Evolutionary conservation across 2,888 invertebrate species (phyloP).

Genomic region (Druceiella hillmani): DNA sequence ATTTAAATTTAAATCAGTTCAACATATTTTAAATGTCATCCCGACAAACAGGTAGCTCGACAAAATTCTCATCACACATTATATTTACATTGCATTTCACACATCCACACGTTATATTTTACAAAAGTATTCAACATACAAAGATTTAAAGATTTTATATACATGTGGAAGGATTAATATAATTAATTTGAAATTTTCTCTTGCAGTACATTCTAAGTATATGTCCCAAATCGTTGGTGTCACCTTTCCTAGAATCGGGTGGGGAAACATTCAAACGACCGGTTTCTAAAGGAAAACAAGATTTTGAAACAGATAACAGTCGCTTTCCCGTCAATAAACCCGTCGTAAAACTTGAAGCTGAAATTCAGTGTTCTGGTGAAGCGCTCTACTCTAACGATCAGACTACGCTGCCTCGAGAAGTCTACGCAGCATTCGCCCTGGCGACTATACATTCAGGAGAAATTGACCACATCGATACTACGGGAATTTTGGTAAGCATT

Average conservation of each 20-base stretch:
- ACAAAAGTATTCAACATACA: too few species aligned
- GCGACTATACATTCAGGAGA: constrained; percentile 53
- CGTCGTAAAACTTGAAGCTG: constrained; percentile 57
- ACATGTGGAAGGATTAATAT: too few species aligned
- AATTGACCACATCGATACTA: constrained; percentile 53
- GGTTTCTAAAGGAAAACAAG: constrained; percentile 57
- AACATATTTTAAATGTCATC: too few species aligned
- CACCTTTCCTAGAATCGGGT: constrained; percentile 44
- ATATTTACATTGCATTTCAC: too few species aligned
- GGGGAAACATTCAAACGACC: constrained; percentile 48
- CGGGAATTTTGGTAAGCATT: constrained; percentile 53
- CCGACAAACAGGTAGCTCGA: too few species aligned
- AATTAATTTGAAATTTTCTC: too few species aligned
- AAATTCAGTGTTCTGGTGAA: constrained; percentile 60
- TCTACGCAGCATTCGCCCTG: constrained; percentile 63
- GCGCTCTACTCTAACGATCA: constrained; percentile 62
- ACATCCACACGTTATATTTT: too few species aligned
- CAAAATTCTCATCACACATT: too few species aligned
- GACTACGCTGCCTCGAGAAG: constrained; percentile 52
- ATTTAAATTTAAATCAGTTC: too few species aligned
- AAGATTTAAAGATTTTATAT: too few species aligned
- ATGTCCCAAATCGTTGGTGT: constrained; percentile 38
- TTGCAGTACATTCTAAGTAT: constrained; percentile 52
- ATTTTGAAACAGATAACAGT: constrained; percentile 55
- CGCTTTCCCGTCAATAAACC: constrained; percentile 66